Evolutionary conservation across 2,888 invertebrate species (phyloP), one percentile per base, ranked within the genome.

Genomic region (Heliconius charithonia): DNA sequence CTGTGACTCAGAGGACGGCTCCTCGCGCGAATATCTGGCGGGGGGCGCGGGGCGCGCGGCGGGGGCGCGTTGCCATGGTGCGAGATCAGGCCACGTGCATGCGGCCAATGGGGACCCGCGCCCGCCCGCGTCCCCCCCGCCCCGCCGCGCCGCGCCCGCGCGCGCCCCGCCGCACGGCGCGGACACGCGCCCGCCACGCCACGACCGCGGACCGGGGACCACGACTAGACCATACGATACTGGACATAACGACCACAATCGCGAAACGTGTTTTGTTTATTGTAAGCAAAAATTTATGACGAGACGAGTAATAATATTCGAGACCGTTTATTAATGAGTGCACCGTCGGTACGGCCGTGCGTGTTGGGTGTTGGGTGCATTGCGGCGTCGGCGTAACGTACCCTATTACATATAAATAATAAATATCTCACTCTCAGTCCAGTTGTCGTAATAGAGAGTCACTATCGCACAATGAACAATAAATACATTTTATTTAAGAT

Each of bases 1-100:
- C 81, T 80, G 81, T 78, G 78, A 76, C 65, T 77, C 75, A 76
- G 71, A 71, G 73, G 80, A 79, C 83, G 81, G 78, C 85, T 86
- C 85, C 87, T 71, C 59, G 78, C 79, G 82, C 82, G 83, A 87
- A 85, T 87, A 85, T 88, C 84, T 85, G 85, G 87, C 84, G 88
- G 85, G 85, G 83, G 73, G 82, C 78, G 81, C 82, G 81, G 82
- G 81, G 81, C 75, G 83, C 80, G 85, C 83, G 82, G 85, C 19
- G 71, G 83, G 80, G 84, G 84, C 82, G 85, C 90, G 95, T 94
- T 94, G 96, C 96, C 96, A 96, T 96, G 96, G 96, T 96, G 96
- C 96, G 96, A 96, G 96, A 96, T 97, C 97, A 96, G 96, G 96
- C 97, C 97, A 97, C 96, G 96, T 96, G 96, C 94, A 88, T 89